A percentile compares a stretch with the other conserved stretches of the same genome.
phyloP scores from a whole-genome alignment of 2,888 invertebrate species.

The Arge pagana region DNA sequence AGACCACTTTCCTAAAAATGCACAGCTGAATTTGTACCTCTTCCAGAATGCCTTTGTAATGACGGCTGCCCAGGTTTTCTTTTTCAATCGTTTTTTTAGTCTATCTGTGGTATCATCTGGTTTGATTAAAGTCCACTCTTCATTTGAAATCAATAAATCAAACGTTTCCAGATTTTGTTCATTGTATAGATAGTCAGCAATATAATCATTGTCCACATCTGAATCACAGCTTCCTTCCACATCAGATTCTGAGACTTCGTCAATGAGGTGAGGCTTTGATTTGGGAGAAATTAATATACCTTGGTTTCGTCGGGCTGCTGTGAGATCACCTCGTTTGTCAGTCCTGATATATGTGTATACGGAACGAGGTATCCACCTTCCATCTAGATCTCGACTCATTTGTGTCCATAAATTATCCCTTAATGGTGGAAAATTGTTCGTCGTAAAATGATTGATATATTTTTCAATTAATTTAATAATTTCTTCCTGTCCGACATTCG shows the following conservation, averaged over 20 bases:
- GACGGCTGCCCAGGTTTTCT: no score
- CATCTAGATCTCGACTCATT: slow-evolving; percentile 26
- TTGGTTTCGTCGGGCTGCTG: slow-evolving; percentile 15
- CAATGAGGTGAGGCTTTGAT: slow-evolving; percentile 4
- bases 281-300: slow-evolving; percentile 6
- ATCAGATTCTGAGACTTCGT: slow-evolving; percentile 10
- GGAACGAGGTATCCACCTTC: slow-evolving; percentile 22
- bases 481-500: slow-evolving; percentile 2
- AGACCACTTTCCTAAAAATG: no score
- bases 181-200: neutral
- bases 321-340: slow-evolving; percentile 21
- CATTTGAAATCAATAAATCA: no score
- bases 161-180: slow-evolving; percentile 2
- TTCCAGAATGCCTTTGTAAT: no score
- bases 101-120: no score
- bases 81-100: no score
- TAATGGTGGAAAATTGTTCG: slow-evolving; percentile 23
- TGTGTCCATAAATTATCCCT: slow-evolving; percentile 21
- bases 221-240: slow-evolving; percentile 2
- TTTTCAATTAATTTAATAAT: slow-evolving; percentile 16
- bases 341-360: slow-evolving; percentile 27
- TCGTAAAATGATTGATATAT: slow-evolving; percentile 22
- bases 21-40: no score
- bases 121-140: no score
- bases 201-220: slow-evolving; percentile 4